These are phyloP conservation scores for Parnassius orleans DNA, from an alignment of 2,888 invertebrate species.

Conservation along the genomic window DNA sequence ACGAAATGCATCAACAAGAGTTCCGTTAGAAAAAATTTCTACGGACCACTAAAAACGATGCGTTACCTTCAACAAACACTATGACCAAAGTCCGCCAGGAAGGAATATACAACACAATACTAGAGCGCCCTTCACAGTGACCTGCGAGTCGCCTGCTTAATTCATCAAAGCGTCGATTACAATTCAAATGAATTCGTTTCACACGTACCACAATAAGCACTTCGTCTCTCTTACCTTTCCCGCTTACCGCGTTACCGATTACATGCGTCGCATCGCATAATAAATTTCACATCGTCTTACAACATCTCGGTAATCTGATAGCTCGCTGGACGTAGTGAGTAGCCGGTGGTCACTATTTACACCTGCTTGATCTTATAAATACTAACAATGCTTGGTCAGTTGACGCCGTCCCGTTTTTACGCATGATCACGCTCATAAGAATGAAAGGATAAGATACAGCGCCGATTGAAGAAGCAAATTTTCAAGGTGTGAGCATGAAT, in stretches of 20 bases:
- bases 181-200: constrained; percentile 70
- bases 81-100: constrained; percentile 27
- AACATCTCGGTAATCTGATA: constrained; percentile 61
- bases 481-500: constrained; percentile 40
- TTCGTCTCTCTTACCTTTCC: constrained; percentile 46
- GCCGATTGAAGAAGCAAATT: constrained; percentile 43
- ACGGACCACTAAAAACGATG: too few species aligned
- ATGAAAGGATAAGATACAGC: constrained; percentile 37
- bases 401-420: constrained; percentile 34
- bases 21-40: too few species aligned
- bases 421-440: constrained; percentile 9
- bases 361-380: constrained; percentile 53
- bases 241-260: constrained; percentile 64
- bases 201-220: constrained; percentile 60
- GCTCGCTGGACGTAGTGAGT: constrained; percentile 50
- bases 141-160: constrained; percentile 48
- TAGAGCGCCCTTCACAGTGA: constrained; percentile 54
- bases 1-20: too few species aligned
- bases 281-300: constrained; percentile 66
- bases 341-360: constrained; percentile 71
- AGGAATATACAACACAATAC: constrained; percentile 33
- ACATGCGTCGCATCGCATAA: constrained; percentile 50
- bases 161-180: constrained; percentile 56
- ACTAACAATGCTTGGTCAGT: constrained; percentile 38
- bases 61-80: neutral